phyloP scores from a whole-genome alignment of 2,797 vertebrate genomes.

The Perodicticus potto region DNA sequence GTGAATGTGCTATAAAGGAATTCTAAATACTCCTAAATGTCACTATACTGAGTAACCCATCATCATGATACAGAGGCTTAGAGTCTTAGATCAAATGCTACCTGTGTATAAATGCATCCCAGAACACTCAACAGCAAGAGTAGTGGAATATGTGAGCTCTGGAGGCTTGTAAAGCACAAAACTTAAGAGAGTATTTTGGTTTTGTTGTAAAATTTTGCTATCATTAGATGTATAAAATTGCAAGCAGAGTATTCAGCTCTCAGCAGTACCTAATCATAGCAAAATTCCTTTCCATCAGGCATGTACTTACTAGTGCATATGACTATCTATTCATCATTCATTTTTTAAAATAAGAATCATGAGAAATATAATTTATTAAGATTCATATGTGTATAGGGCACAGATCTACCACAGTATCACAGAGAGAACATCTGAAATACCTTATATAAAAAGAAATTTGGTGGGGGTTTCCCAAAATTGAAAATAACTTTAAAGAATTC shows the following conservation, averaged over 20 bases:
- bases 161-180: background rate
- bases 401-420: background rate
- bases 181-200: background rate
- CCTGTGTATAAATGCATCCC: background rate
- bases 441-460: background rate
- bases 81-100: background rate
- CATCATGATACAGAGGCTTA: background rate
- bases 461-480: background rate
- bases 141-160: background rate
- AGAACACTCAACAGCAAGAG: background rate
- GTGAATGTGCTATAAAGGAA: background rate
- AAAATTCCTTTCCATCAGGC: background rate
- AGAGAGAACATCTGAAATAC: background rate
- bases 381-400: background rate
- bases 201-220: background rate
- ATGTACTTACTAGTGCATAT: background rate
- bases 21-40: background rate
- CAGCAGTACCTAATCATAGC: background rate
- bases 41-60: background rate
- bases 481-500: constrained; percentile 28
- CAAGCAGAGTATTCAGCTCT: background rate
- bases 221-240: background rate
- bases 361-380: background rate
- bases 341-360: background rate
- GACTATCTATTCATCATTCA: background rate